Percentiles rank a stretch among this genome's conserved stretches.
Evolutionary conservation across 1,140 invertebrate species (phyloP).

Genomic region (Hyphantria cunea): DNA sequence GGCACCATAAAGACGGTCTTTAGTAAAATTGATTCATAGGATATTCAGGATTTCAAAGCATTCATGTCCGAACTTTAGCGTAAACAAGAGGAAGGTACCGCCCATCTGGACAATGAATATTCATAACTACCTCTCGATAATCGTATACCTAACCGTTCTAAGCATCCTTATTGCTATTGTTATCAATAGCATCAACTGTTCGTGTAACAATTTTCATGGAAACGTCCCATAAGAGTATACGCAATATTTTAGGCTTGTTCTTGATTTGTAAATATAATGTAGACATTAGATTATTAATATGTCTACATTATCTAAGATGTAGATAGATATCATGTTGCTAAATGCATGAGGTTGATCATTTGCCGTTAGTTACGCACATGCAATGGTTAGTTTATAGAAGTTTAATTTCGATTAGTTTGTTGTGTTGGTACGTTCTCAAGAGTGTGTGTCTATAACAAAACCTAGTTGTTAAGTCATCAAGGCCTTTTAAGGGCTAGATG

Average conservation of each 20-base stretch:
- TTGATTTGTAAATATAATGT: constrained; percentile 1
- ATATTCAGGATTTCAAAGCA: constrained; percentile 15
- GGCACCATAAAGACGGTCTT: constrained; percentile 23
- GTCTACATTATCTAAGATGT: too few relatives aligned
- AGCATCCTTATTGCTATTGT: constrained; percentile 43
- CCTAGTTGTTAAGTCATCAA: too few relatives aligned
- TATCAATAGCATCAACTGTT: constrained; percentile 30
- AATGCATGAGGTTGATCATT: neutral
- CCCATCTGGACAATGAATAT: constrained; percentile 59
- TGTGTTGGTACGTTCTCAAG: too few relatives aligned
- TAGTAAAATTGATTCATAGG: constrained; percentile 22
- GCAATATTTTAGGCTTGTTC: constrained; percentile 9
- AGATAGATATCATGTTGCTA: too few relatives aligned
- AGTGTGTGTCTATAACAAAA: too few relatives aligned
- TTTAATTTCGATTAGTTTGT: too few relatives aligned
- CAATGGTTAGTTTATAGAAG: too few relatives aligned
- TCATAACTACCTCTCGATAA: constrained; percentile 45
- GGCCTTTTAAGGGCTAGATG: too few relatives aligned
- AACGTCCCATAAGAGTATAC: neutral
- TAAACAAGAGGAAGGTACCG: constrained; percentile 17
- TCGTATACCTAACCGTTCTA: constrained; percentile 49
- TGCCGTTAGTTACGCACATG: too few relatives aligned
- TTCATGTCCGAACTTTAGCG: constrained; percentile 7
- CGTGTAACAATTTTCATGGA: constrained; percentile 21
- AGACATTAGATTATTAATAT: too few relatives aligned